Conservation (phyloP, 2,113 vertebrate genomes). For the Anoura caudifer region DNA sequence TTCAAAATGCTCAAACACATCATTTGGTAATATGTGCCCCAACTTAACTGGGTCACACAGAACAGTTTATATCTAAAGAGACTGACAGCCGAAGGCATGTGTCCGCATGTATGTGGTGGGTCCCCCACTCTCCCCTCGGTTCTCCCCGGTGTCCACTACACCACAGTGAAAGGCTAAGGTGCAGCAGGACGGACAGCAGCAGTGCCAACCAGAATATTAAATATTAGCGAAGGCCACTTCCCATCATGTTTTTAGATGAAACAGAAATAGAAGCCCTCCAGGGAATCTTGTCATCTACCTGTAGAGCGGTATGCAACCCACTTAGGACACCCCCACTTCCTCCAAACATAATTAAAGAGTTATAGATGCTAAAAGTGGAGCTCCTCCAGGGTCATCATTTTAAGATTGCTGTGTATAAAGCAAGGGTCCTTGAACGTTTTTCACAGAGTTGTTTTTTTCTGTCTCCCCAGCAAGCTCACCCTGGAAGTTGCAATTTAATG, state of each 20-base stretch:
- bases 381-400: neutral
- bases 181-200: neutral
- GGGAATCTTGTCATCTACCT: neutral
- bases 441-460: neutral
- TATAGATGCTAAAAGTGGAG: neutral
- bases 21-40: neutral
- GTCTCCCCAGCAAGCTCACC: neutral
- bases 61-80: neutral
- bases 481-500: neutral
- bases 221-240: neutral
- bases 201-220: neutral
- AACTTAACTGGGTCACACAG: neutral
- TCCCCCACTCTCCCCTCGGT: fast-evolving
- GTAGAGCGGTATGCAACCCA: neutral
- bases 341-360: neutral
- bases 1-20: neutral
- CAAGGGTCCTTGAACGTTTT: neutral
- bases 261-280: neutral
- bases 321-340: neutral
- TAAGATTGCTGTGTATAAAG: neutral
- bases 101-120: too few relatives aligned
- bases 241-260: neutral
- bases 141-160: neutral
- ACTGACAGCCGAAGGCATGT: neutral
- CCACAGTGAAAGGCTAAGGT: neutral